Base-by-base conservation (phyloP, 2,797 vertebrate species). In the Poeciliopsis infans region DNA sequence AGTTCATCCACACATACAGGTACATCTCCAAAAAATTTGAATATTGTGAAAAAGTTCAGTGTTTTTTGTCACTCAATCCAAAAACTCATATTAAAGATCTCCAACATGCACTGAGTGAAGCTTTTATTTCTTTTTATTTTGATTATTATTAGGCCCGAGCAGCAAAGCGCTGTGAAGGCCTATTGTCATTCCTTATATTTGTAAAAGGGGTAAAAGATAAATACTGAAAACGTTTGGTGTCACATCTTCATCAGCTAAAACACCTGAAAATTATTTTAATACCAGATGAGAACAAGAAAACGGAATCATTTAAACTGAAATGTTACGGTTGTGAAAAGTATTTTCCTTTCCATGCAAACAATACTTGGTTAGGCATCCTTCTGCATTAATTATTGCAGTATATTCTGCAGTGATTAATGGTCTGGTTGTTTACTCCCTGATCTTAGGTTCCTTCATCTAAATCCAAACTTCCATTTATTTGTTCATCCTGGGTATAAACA, bases 1-100 rank as follows among this genome's bases (percentile, higher is more conserved):
- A 74, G 74, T 82, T 89, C 83, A 78, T 87, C 81, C 80, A 23
- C 20, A 28, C 25, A 0, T 68, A 25, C 36, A 68, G 12, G 39
- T n/a, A 69, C 23, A 43, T 7, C 43, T 45, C 5, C 12, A 71
- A 71, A 71, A 71, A 46, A 68, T 33, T 1, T 18, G 6, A 68
- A 41, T 23, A 41, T 2, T 41, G 36, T 41, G 36, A 66, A 66
- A 66, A 68, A 6, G 36, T 41, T 41, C 1, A 10, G 36, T 36
- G 36, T 20, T 39, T 64, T 36, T 36, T 64, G 33, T 36, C 57
- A 59, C 5, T 31, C 10, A 61, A 28, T 33, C 33, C 59, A 61
- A 31, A 61, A 61, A 31, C 57, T 15, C 28, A 12, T 33, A 36
- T 66, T 66, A 25, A 25, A 64, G 7, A 36, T 16, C 18, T 64